These are phyloP conservation scores for Clostera curtula DNA, from an alignment of 2,888 invertebrate genomes.

Conservation along the genomic window DNA sequence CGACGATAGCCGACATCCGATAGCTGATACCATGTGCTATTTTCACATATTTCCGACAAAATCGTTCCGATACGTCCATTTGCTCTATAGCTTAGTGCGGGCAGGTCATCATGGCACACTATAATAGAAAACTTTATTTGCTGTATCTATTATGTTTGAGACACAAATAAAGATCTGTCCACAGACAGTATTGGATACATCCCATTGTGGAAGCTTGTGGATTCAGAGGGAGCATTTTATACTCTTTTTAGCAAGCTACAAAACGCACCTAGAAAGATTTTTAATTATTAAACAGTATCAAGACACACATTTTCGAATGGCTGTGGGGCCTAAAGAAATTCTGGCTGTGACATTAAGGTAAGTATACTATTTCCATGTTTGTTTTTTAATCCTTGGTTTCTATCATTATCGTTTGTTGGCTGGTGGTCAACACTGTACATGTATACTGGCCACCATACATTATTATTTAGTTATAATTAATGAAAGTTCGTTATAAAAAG, in stretches of 20 bases:
- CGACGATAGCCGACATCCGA: constrained; percentile 11
- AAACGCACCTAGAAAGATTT: constrained; percentile 12
- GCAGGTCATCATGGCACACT: constrained; percentile 12
- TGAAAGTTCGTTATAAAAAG: no score
- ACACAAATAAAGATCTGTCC: constrained; percentile 16
- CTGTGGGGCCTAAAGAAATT: constrained; percentile 7
- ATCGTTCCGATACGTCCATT: constrained; percentile 12
- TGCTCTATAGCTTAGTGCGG: constrained; percentile 10
- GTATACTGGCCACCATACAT: no score
- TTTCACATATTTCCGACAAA: constrained; percentile 11
- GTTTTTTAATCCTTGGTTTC: no score
- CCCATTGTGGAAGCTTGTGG: constrained; percentile 12
- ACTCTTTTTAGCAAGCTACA: constrained; percentile 13
- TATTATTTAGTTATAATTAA: no score
- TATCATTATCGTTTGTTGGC: no score
- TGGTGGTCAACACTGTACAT: no score
- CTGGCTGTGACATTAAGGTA: no score
- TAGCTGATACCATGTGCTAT: constrained; percentile 9
- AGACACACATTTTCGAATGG: constrained; percentile 9
- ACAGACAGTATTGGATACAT: constrained; percentile 14
- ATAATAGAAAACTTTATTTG: constrained; percentile 12
- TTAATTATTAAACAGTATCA: constrained; percentile 10
- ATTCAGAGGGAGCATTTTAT: constrained; percentile 10
- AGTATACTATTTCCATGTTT: no score
- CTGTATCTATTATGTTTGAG: constrained; percentile 12